Base-by-base conservation (phyloP, 2,888 invertebrate genomes). In the Blera fallax region DNA sequence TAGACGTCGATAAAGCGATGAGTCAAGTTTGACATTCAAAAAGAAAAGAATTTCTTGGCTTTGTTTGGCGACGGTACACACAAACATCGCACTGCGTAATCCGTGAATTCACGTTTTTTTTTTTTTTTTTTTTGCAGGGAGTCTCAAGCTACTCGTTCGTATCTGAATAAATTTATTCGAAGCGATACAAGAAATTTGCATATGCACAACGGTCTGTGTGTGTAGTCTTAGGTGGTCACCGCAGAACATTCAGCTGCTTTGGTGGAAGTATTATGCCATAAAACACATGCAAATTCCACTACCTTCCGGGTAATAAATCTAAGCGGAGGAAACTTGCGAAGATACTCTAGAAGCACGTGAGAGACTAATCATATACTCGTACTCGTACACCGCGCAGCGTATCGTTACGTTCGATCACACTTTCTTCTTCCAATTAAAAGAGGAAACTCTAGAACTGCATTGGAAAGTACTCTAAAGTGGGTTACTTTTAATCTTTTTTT, bases 251-350 rank as follows among this genome's bases (percentile, higher is more conserved):
- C 14, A 58, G 60, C 45, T 62, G 60, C 48, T 29, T 45, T 40
- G 73, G 56, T 64, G 84, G 80, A 80, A 84, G 80, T 70, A 79
- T 80, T 80, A 80, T 65, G 43, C 84, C 62, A 84, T 70, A 70
- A 80, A 72, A 80, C 79, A 84, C 80, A 84, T 84, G 84, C 80
- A 80, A 84, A 84, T 84, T 69, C 64, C 8, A 52, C 69, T 65
- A 56, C 56, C 79, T 84, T 84, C 84, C 84, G 74, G 70, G 56
- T 62, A 80, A 84, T 84, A 84, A 84, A 84, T 84, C 74, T 76
- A 7, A 14, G 3, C 27, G 27, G 32, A 65, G 74, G 58, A 65
- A 72, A 64, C 65, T 45, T 27, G 48, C 14, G 65, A 65, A 82
- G 82, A 78, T 72, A 78, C 70, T 50, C 14, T 43, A 7, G 5